Conservation (phyloP, 2,797 vertebrate species). For the Hypotaenidia philippensis region DNA sequence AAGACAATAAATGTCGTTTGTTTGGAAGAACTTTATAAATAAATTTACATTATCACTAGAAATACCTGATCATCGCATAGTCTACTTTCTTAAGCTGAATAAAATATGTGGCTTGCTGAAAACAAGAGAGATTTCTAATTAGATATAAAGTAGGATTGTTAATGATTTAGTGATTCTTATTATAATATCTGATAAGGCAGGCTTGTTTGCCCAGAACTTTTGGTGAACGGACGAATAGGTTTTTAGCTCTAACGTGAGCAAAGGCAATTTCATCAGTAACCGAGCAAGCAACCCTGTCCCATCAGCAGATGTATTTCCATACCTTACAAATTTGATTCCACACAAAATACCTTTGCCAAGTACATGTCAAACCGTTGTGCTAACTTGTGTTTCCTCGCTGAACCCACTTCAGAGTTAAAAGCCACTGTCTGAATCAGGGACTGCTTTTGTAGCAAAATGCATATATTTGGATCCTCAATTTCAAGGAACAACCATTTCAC, state of each 20-base stretch:
- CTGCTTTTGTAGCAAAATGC: background rate
- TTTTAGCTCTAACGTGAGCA: background rate
- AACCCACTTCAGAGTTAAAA: background rate
- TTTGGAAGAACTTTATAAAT: background rate
- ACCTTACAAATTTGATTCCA: background rate
- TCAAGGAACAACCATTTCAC: background rate
- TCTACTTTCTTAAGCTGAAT: background rate
- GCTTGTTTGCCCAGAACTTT: background rate
- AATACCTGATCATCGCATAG: background rate
- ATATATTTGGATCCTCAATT: background rate
- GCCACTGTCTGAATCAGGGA: background rate
- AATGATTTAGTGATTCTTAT: background rate
- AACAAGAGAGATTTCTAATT: background rate
- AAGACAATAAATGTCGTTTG: background rate
- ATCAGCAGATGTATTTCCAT: background rate
- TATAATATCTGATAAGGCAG: background rate
- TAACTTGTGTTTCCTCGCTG: background rate
- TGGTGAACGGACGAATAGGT: background rate
- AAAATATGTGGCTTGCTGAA: background rate
- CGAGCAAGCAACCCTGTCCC: background rate
- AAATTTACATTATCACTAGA: background rate
- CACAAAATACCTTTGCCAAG: background rate
- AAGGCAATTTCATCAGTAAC: background rate
- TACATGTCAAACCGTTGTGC: background rate
- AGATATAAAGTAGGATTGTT: background rate